Base-by-base conservation (phyloP, 1,140 invertebrate species). In the Littorina saxatilis region DNA sequence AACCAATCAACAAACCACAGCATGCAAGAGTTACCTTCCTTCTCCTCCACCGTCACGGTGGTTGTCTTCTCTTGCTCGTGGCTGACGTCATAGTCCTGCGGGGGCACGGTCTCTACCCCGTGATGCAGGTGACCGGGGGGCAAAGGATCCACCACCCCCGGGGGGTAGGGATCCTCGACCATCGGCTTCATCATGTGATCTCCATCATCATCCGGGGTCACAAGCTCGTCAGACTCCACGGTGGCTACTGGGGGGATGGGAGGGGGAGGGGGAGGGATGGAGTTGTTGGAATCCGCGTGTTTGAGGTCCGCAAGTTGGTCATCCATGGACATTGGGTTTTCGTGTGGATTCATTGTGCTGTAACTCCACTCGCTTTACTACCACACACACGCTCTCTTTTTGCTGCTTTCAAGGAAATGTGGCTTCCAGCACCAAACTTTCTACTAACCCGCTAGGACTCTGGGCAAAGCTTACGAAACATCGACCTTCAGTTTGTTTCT, bases 281-380 rank as follows among this genome's bases (percentile, higher is more conserved):
- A 76, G 79, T 80, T 84, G 58, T 78, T 80, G 52, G 73, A 81
- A 76, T 84, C 83, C 1, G 80, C 80, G 40, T 81, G 80, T 43
- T 75, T 84, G 5, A 84, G 83, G 1, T 81, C 80, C n/a, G n/a
- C n/a, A 7, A 79, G 39, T 9, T 77, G 43, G 0, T 81, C 80
- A 9, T 29, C 47, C 37, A 73, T 73, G 27, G 35, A 39, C 0
- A 32, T 52, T 17, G 32, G 27, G 23, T 7, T 11, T n/a, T 15
- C 40, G 9, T 75, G 27, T 1, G 58, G 43, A 35, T 66, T 39
- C n/a, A 68, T 68, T 40, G 66, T 20, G 27, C 9, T 40, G 15
- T 11, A n/a, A n/a, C n/a, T n/a, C 1, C 20, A 9, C 27, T n/a
- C 37, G 27, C 43, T 35, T 35, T 27, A 37, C 5, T 68, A 23